phyloP scores from a whole-genome alignment of 2,113 vertebrate species.

The Oreochromis aureus region DNA sequence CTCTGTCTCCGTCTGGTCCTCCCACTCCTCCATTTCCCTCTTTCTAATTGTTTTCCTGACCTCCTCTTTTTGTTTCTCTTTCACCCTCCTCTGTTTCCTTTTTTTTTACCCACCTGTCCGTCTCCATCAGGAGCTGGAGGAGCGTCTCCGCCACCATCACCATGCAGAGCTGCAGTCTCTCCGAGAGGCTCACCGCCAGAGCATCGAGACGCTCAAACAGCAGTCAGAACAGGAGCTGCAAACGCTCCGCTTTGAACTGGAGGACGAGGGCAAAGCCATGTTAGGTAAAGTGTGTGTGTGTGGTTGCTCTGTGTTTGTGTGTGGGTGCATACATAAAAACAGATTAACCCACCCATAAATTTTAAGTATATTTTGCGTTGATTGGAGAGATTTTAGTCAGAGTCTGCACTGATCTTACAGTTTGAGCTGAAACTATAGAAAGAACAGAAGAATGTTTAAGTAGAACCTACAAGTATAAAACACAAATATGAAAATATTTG shows the following conservation, averaged over 20 bases:
- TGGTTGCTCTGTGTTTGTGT: background rate
- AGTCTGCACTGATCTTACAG: background rate
- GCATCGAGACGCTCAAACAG: slow-evolving; percentile 89
- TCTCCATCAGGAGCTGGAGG: slow-evolving; percentile 82
- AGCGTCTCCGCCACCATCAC: slow-evolving; percentile 88
- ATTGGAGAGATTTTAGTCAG: background rate
- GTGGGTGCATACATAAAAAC: background rate
- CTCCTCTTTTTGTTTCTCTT: background rate
- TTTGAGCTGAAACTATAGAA: background rate
- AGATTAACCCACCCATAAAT: background rate
- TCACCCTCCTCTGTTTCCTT: background rate
- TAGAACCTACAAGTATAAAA: background rate
- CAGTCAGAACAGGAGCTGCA: slow-evolving; percentile 97
- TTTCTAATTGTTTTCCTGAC: background rate
- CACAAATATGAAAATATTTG: background rate
- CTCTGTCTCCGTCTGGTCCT: background rate
- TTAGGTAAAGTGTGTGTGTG: slow-evolving; percentile 74
- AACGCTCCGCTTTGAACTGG: slow-evolving; percentile 92
- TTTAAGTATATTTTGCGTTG: background rate
- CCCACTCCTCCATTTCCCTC: background rate
- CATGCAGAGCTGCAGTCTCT: slow-evolving; percentile 86
- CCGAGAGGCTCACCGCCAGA: slow-evolving; percentile 90
- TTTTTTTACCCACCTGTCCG: background rate
- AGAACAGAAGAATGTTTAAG: background rate
- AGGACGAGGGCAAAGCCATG: slow-evolving; percentile 98